Conservation (phyloP, 2,888 invertebrate species). For the Stenodera caucasica region DNA sequence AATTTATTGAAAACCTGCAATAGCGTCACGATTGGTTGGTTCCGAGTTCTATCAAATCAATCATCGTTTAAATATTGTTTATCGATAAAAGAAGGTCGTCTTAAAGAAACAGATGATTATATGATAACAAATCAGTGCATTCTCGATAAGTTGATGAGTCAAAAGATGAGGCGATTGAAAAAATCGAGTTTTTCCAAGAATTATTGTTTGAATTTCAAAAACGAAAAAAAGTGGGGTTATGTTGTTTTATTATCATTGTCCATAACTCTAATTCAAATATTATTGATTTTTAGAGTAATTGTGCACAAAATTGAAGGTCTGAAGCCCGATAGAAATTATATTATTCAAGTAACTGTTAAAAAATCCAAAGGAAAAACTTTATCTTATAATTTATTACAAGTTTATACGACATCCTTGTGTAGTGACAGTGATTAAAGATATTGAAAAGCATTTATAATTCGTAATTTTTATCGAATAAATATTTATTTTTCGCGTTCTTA, state of each 20-base stretch:
- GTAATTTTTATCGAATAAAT: not conserved
- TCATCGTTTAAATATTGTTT: conserved; percentile 53
- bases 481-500: too few relatives aligned
- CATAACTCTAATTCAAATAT: not conserved
- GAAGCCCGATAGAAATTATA: conserved; percentile 59
- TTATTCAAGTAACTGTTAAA: conserved; percentile 62
- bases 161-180: conserved; percentile 44
- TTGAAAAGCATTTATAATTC: not conserved
- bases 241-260: too few relatives aligned
- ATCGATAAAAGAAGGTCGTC: conserved; percentile 49
- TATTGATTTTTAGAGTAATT: conserved; percentile 54
- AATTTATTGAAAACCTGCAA: conserved; percentile 57
- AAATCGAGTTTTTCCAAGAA: conserved; percentile 51
- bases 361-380: conserved; percentile 60
- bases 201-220: conserved; percentile 50
- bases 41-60: conserved; percentile 56
- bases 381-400: conserved; percentile 61
- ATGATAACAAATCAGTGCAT: conserved; percentile 56
- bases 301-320: conserved; percentile 57
- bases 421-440: not conserved
- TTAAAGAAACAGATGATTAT: conserved; percentile 45
- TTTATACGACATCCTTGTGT: conserved; percentile 53
- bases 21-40: conserved; percentile 62
- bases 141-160: conserved; percentile 40
- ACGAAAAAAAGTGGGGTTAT: conserved; percentile 42